Evolutionary conservation across 2,797 vertebrate species (phyloP), one percentile per base, ranked within the genome.

Genomic region (Anableps anableps): DNA sequence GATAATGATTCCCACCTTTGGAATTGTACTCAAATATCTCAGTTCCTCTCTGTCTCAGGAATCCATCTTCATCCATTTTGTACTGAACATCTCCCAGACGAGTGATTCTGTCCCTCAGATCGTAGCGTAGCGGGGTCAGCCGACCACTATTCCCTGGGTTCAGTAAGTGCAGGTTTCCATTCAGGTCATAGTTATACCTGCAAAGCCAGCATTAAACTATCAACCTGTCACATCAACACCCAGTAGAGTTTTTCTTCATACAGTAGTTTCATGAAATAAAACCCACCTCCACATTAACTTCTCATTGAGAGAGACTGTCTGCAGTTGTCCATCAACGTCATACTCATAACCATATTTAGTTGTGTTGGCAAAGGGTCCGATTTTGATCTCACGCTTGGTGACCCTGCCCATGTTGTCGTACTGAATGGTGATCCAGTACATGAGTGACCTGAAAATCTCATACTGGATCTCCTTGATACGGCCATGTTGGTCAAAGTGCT

Each of bases 371-470:
- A 99, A 99, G 0, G 99, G 99, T 10, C 99, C 99, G 0, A 99
- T 99, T 91, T 99, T 99, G 86, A 99, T 98, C 94, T 99, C 98
- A 0, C 98, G 96, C 87, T 98, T 99, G 1, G 98, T 99, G 60
- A 99, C 98, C 9, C 98, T 95, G 41, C 98, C 99, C 97, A 99
- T 98, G 91, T 97, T 99, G 92, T 99, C 99, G 0, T 99, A 99
- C 80, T 99, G 98, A 86, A 99, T 97, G 84, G 98, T 99, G 94
- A 99, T 99, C 98, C 99, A 99, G 93, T 99, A 99, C 97, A 99
- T 99, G 75, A 99, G 95, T 0, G 99, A 99, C 51, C 99, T 95
- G 91, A 99, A 98, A 86, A 99, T 99, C 94, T 99, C 99, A 26
- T 99, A 99, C 79, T 99, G 98, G 85, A 99, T 99, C 91, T 99